phyloP scores from a whole-genome alignment of 2,888 invertebrate species.

The Formica aserva region DNA sequence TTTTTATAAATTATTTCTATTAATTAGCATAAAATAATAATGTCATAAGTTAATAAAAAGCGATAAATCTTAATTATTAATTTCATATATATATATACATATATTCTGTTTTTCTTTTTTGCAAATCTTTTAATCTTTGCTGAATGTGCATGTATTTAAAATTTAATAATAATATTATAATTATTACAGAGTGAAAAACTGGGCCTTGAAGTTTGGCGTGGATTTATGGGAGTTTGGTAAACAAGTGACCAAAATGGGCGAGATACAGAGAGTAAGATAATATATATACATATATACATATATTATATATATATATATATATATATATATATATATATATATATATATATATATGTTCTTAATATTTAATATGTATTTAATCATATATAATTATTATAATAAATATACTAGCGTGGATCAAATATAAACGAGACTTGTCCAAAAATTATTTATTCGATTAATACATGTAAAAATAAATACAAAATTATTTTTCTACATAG shows the following conservation, averaged over 20 bases:
- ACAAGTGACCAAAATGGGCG: slow-evolving; percentile 95
- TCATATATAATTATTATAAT: slow-evolving; percentile 11
- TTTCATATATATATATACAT: background rate
- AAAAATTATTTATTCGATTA: no score
- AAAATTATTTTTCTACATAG: no score
- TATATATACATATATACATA: background rate
- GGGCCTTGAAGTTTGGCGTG: slow-evolving; percentile 96
- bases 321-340: background rate
- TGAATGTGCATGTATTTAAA: background rate
- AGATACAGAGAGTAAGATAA: slow-evolving; percentile 92
- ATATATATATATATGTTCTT: no score
- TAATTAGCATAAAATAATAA: background rate
- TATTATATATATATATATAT: background rate
- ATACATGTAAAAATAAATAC: no score
- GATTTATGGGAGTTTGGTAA: slow-evolving; percentile 96
- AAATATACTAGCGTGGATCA: background rate
- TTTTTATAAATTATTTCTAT: background rate
- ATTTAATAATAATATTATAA: slow-evolving; percentile 11
- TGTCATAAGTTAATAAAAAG: background rate
- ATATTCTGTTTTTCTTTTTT: background rate
- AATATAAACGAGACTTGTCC: no score
- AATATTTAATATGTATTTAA: slow-evolving; percentile 5
- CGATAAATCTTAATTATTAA: background rate
- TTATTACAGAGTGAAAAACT: slow-evolving; percentile 93
- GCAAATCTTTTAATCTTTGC: background rate